phyloP scores from a whole-genome alignment of 2,797 vertebrate species.

The Dendrocincla tyrannina region DNA sequence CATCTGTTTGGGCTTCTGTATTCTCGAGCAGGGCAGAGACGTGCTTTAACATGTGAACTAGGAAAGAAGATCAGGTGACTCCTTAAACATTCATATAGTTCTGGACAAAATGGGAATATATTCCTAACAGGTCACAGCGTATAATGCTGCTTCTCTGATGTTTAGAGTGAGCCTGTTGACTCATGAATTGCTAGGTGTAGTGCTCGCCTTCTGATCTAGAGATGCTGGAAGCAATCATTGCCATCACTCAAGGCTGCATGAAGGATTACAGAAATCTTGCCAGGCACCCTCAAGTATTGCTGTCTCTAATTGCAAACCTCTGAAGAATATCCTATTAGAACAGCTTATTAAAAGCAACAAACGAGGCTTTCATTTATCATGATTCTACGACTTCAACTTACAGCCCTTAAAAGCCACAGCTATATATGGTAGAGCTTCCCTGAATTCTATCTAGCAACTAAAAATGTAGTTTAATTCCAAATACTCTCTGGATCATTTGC shows the following conservation, averaged over 20 bases:
- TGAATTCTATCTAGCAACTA: background rate
- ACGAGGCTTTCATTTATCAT: background rate
- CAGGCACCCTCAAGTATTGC: slow-evolving; percentile 5
- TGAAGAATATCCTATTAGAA: slow-evolving; percentile 35
- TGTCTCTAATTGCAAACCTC: slow-evolving; percentile 33
- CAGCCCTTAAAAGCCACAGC: background rate
- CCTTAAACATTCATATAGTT: background rate
- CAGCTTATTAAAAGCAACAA: slow-evolving; percentile 61
- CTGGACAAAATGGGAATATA: background rate
- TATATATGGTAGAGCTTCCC: background rate
- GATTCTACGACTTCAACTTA: slow-evolving; percentile 7
- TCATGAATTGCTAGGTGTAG: background rate
- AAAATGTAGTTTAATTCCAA: background rate
- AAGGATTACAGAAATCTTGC: slow-evolving; percentile 17
- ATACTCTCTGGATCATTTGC: background rate
- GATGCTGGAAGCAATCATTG: background rate
- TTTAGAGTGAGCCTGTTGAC: background rate
- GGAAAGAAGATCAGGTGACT: background rate
- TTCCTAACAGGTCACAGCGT: background rate
- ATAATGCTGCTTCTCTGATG: background rate
- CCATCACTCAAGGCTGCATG: background rate
- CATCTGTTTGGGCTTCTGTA: background rate
- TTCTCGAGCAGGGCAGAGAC: rapidly evolving
- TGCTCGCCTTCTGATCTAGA: background rate
- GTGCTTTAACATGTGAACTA: rapidly evolving